phyloP scores from a whole-genome alignment of 2,888 invertebrate species.

The Sylvicola cinctus region DNA sequence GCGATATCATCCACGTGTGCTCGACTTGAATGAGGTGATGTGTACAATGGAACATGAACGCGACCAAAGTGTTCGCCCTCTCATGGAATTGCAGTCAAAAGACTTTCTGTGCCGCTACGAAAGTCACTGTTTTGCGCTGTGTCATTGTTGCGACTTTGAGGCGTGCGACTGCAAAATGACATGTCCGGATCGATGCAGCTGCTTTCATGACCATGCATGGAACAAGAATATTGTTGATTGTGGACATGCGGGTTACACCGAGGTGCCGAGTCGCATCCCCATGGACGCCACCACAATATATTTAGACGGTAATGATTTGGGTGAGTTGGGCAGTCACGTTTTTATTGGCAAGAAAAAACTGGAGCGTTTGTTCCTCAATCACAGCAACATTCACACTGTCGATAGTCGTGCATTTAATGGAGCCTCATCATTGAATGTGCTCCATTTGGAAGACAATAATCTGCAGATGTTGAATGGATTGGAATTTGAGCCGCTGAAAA shows the following conservation, averaged over 20 bases:
- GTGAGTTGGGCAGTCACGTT: constrained; percentile 60
- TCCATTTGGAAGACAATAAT: constrained; percentile 59
- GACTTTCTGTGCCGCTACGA: constrained; percentile 67
- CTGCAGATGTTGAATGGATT: constrained; percentile 49
- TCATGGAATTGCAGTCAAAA: constrained; percentile 46
- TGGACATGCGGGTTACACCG: constrained; percentile 48
- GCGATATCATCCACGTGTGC: constrained; percentile 54
- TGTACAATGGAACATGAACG: constrained; percentile 52
- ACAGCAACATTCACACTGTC: constrained; percentile 52
- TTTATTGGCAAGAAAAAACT: constrained; percentile 72
- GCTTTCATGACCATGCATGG: constrained; percentile 75
- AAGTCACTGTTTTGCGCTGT: constrained; percentile 64
- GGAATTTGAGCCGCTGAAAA: constrained; percentile 56
- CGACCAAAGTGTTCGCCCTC: constrained; percentile 23
- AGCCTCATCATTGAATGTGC: constrained; percentile 45
- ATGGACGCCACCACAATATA: constrained; percentile 81
- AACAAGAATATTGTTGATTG: constrained; percentile 70
- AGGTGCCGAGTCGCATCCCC: constrained; percentile 59
- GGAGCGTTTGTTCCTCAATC: constrained; percentile 56
- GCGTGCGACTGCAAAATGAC: constrained; percentile 85
- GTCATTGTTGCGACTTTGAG: constrained; percentile 79
- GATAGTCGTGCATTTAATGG: constrained; percentile 70
- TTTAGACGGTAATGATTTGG: constrained; percentile 62
- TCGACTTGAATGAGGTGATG: constrained; percentile 57
- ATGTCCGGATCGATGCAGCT: constrained; percentile 68